phyloP scores from a whole-genome alignment of 2,888 invertebrate species.

The Himalopsyche japonica region DNA sequence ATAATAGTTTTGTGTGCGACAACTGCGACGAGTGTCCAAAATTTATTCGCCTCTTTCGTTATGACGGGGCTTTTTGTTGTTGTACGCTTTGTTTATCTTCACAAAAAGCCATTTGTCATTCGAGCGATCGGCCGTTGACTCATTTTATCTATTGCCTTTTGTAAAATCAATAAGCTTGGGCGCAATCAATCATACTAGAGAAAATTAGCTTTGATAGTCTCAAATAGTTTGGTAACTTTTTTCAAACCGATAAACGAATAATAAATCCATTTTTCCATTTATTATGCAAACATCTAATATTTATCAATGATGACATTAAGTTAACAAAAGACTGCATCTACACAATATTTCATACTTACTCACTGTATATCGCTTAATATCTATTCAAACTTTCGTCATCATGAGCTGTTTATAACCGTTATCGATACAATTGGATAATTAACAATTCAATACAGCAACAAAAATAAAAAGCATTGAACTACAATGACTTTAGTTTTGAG shows the following conservation, averaged over 20 bases:
- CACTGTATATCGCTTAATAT: background rate
- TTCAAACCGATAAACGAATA: background rate
- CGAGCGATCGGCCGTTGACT: slow-evolving; percentile 20
- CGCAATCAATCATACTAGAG: slow-evolving; percentile 37
- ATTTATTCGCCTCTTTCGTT: background rate
- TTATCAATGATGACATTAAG: background rate
- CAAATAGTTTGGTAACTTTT: background rate
- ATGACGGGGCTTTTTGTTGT: background rate
- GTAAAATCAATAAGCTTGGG: slow-evolving; percentile 35
- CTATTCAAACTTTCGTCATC: background rate
- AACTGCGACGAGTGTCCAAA: background rate
- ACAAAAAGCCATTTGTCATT: slow-evolving; percentile 39
- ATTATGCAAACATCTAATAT: background rate
- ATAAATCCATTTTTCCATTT: background rate
- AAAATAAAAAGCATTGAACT: too few relatives aligned
- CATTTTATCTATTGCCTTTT: slow-evolving; percentile 31
- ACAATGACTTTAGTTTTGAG: too few relatives aligned
- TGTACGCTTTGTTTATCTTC: slow-evolving; percentile 38
- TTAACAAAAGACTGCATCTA: background rate
- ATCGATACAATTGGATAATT: too few relatives aligned
- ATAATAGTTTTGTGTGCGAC: background rate
- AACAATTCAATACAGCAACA: too few relatives aligned
- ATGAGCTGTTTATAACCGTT: too few relatives aligned
- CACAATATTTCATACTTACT: background rate
- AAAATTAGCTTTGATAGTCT: background rate